A percentile compares a stretch with the other conserved stretches of the same genome.
phyloP scores from a whole-genome alignment of 2,797 vertebrate species.

The Petrocephalus schoutedeni region DNA sequence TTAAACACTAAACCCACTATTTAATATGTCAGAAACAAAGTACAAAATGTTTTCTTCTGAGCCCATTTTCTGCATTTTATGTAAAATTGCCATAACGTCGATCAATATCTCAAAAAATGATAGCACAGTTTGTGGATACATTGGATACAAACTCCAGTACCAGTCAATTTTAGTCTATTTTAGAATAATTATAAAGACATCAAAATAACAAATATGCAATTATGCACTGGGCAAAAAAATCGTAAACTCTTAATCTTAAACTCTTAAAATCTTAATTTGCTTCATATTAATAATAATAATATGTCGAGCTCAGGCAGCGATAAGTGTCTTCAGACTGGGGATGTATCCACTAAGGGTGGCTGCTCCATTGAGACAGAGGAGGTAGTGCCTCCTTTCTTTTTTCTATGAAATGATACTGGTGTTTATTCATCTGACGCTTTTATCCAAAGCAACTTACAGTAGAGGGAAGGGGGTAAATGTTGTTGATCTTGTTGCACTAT shows the following conservation, averaged over 20 bases:
- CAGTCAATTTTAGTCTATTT: not conserved
- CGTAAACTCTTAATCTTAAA: not conserved
- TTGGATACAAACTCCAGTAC: not conserved
- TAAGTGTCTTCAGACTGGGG: not conserved
- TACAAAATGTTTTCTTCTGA: not conserved
- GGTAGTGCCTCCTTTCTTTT: not conserved
- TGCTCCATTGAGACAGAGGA: not conserved
- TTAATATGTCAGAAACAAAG: not conserved
- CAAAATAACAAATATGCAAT: not conserved
- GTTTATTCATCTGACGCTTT: not conserved
- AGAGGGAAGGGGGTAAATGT: not conserved
- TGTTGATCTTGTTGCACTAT: not conserved
- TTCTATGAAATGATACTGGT: not conserved
- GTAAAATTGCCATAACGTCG: not conserved
- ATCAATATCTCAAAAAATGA: not conserved
- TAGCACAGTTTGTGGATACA: not conserved
- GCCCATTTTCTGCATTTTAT: not conserved
- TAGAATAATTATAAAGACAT: not conserved
- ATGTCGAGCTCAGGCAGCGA: not conserved
- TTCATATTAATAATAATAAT: too few species aligned
- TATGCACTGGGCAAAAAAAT: not conserved
- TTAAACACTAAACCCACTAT: not conserved
- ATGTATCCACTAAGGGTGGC: not conserved
- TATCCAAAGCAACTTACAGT: not conserved
- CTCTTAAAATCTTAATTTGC: not conserved